A percentile compares a stretch with the other conserved stretches of the same genome.
These are phyloP conservation scores for Danaus chrysippus DNA, from an alignment of 2,888 invertebrate genomes.

Conservation along the genomic window DNA sequence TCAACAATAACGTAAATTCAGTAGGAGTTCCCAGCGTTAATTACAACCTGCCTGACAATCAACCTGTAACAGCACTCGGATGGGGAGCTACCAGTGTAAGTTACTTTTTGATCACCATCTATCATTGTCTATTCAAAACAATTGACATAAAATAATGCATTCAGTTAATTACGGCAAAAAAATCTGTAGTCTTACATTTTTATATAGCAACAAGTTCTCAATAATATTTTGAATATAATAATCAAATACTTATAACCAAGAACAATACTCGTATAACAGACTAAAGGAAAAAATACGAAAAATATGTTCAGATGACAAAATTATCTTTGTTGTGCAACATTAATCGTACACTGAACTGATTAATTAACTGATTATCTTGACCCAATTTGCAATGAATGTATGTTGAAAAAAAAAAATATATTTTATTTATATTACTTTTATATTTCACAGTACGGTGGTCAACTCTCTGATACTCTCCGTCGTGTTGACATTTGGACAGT, in stretches of 20 bases:
- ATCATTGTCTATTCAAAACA: not conserved
- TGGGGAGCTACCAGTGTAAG: slow-evolving; percentile 58
- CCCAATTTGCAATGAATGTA: slow-evolving; percentile 10
- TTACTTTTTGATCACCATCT: not conserved
- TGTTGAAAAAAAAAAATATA: not conserved
- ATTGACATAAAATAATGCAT: no score
- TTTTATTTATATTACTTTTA: not conserved
- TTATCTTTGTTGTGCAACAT: no score
- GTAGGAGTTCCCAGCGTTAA: slow-evolving; percentile 50
- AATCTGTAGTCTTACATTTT: no score
- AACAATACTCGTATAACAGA: no score
- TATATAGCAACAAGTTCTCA: no score
- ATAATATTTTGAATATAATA: no score
- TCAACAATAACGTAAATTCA: slow-evolving; percentile 40
- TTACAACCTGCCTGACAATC: slow-evolving; percentile 40
- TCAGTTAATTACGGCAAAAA: no score
- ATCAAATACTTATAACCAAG: no score
- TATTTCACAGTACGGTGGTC: slow-evolving; percentile 26
- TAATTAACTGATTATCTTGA: not conserved
- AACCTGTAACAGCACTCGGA: slow-evolving; percentile 53
- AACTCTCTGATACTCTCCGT: slow-evolving; percentile 45
- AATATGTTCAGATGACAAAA: no score
- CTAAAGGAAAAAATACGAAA: no score
- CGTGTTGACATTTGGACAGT: slow-evolving; percentile 49
- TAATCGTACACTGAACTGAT: no score